Percentiles rank a stretch among this genome's conserved stretches.
Conservation (phyloP, 2,888 invertebrate species). For the Chloromyia formosa region DNA sequence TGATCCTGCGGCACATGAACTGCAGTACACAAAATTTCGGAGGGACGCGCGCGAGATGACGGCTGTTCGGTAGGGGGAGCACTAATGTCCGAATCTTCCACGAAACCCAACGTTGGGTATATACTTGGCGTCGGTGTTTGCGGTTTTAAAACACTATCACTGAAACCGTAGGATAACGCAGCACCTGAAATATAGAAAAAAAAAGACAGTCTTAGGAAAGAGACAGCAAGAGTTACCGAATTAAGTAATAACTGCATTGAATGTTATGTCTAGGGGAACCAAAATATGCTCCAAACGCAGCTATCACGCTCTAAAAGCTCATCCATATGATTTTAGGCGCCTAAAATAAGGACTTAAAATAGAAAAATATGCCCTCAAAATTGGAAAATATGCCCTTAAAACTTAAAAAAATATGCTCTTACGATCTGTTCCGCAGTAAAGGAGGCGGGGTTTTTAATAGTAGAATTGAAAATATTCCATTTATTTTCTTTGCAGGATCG, state of each 20-base stretch:
- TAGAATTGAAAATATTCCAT: no score
- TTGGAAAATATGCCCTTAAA: no score
- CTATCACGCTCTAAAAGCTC: no score
- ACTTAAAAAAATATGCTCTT: no score
- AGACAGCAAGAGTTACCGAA: neutral
- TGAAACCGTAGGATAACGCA: conserved; percentile 40
- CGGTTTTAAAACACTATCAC: conserved; percentile 50
- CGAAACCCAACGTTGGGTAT: conserved; percentile 53
- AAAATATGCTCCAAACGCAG: no score
- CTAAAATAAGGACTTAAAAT: no score
- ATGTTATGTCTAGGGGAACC: no score
- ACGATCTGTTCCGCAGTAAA: no score
- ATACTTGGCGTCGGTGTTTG: conserved; percentile 50
- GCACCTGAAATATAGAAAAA: conserved; percentile 19
- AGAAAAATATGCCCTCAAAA: no score
- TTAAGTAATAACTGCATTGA: neutral
- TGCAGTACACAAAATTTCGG: conserved; percentile 59
- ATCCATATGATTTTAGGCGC: no score
- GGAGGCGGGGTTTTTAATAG: no score
- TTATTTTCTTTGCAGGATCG: no score
- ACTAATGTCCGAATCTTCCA: conserved; percentile 53
- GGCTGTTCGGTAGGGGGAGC: conserved; percentile 55
- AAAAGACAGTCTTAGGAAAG: conserved; percentile 7
- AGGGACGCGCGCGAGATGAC: conserved; percentile 55
- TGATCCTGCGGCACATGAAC: conserved; percentile 61